phyloP scores from a whole-genome alignment of 1,140 invertebrate species.

The Drosophila malerkotliana region DNA sequence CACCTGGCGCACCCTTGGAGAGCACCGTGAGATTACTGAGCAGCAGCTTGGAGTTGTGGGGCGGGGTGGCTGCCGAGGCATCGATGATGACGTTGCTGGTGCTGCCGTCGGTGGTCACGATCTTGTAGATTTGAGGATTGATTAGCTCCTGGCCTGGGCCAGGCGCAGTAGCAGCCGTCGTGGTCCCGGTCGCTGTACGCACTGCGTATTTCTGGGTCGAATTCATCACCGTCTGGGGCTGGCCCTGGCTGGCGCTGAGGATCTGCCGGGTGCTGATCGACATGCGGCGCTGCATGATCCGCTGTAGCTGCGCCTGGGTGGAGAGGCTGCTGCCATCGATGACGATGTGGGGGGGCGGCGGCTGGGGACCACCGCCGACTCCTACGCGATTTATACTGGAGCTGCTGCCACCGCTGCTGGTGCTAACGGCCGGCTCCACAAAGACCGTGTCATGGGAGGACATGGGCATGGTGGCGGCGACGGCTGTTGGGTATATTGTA shows the following conservation, averaged over 20 bases:
- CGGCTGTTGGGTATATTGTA: neutral
- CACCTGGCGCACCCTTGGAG: constrained; percentile 66
- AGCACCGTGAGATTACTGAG: constrained; percentile 81
- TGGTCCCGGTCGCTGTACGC: constrained; percentile 44
- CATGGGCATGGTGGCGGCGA: constrained; percentile 61
- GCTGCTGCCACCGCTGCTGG: constrained; percentile 28
- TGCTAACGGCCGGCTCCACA: constrained; percentile 62
- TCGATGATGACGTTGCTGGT: constrained; percentile 80
- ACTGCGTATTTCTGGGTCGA: constrained; percentile 68
- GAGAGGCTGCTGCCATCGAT: constrained; percentile 67
- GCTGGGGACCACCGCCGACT: constrained; percentile 43
- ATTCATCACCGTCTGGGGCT: constrained; percentile 40
- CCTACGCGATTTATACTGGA: constrained; percentile 26
- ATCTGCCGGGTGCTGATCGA: constrained; percentile 62
- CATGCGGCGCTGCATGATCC: constrained; percentile 72
- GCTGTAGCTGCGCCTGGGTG: constrained; percentile 71
- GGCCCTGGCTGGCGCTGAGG: constrained; percentile 49
- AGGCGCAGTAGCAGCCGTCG: constrained; percentile 27
- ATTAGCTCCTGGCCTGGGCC: constrained; percentile 59
- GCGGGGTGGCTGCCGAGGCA: constrained; percentile 55
- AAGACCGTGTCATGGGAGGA: constrained; percentile 70
- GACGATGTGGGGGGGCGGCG: constrained; percentile 61
- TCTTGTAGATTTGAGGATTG: constrained; percentile 81
- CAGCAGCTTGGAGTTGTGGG: constrained; percentile 73
- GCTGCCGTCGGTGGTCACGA: constrained; percentile 77